Evolutionary conservation across 2,888 invertebrate genomes (phyloP), one percentile per base, ranked within the genome.

Genomic region (Ichneumon xanthorius): DNA sequence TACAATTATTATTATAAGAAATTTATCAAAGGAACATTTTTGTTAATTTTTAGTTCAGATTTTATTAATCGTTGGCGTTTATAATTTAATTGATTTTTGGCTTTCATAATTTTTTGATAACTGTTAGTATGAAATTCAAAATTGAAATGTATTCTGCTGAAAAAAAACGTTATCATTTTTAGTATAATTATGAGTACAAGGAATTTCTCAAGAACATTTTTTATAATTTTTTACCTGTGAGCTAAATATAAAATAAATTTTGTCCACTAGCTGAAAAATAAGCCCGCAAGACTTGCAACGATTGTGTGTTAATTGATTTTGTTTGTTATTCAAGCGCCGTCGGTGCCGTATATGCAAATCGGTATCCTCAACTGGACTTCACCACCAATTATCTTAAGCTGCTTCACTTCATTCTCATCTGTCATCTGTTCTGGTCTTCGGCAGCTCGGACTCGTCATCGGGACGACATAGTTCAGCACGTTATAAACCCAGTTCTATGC

Each of bases 401-500:
- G 58, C 88, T 94, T 37, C 95, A 95, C 89, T 95, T 95, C 80
- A 92, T 94, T 75, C 91, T 95, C 33, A 94, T 95, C 88, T 94
- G 94, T 88, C 95, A 95, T 89, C 94, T 94, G 84, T 94, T 95
- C 89, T 95, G 95, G 95, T 94, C 94, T n/a, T 88, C 94, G 80
- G 95, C 95, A 14, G 94, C 94, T 4, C 90, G 94, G 81, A 94
- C 94, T 70, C 91, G 94, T 26, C 93, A 94, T 82, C 92, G 94
- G 82, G 95, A 95, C 82, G 92, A 92, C 80, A 90, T 93, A 40
- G 89, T 92, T 26, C 92, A 93, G 82, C 91, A 92, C 83, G 93
- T 94, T 70, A 92, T 95, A 68, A 92, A 94, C 84, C 95, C 95
- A 26, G 92, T 95, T 58, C 91, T 95, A 61, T 92, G 92, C 80